Evolutionary conservation across 2,888 invertebrate species (phyloP).

Genomic region (Cantharis rufa): DNA sequence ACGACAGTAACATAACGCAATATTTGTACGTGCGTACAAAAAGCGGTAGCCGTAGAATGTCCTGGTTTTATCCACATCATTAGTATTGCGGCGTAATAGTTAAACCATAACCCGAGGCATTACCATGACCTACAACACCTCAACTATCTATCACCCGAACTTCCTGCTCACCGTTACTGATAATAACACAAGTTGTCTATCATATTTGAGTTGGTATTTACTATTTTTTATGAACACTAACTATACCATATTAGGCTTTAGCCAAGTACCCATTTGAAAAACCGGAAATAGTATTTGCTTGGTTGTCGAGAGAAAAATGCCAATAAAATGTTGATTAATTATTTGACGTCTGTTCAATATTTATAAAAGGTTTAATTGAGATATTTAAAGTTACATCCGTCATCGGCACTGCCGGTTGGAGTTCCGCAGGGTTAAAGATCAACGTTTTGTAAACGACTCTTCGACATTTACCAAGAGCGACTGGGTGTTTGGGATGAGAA

Average conservation of each 20-base stretch:
- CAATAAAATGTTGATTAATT: neutral
- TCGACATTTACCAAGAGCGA: neutral
- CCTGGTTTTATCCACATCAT: conserved; percentile 9
- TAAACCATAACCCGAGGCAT: conserved; percentile 20
- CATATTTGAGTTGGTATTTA: conserved; percentile 9
- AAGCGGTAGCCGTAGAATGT: conserved; percentile 19
- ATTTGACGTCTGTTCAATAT: neutral
- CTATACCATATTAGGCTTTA: conserved; percentile 8
- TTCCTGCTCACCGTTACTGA: conserved; percentile 15
- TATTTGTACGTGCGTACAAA: neutral
- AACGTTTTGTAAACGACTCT: no score
- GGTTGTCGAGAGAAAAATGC: neutral
- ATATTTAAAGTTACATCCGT: neutral
- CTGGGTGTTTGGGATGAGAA: neutral
- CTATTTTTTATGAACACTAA: conserved; percentile 6
- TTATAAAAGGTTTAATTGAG: neutral
- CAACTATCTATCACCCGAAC: conserved; percentile 14
- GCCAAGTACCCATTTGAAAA: neutral
- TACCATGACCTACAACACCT: conserved; percentile 21
- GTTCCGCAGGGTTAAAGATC: neutral
- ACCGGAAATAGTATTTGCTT: neutral
- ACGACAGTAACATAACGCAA: neutral
- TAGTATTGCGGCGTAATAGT: conserved; percentile 15
- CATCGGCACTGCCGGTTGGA: neutral
- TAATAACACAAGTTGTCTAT: conserved; percentile 11